Evolutionary conservation across 2,797 vertebrate species (phyloP), one percentile per base, ranked within the genome.

Genomic region (Spea hammondii): DNA sequence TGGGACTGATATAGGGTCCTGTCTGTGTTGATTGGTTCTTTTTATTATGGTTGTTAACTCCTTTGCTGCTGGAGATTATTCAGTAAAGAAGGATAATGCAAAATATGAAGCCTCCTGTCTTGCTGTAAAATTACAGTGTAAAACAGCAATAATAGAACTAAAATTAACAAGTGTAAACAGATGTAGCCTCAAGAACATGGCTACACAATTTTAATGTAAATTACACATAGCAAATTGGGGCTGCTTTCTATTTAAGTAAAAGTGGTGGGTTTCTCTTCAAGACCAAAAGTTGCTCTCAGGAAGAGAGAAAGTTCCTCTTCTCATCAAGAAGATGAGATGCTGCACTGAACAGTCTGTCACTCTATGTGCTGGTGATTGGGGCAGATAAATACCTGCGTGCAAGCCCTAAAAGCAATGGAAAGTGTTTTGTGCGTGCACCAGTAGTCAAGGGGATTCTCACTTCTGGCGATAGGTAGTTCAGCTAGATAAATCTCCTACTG

Each of bases 381-480:
- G 9, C 45, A 67, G 65, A 67, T 67, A 67, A 48, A 47, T 48
- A 67, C 47, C 65, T 67, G 9, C 44, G 12, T n/a, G 57, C 57
- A 60, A 59, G 12, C 12, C 6, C 12, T 59, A 9, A 4, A 66
- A 66, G 65, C 1, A 48, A 67, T 66, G 66, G 45, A 72, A 57
- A 4, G 12, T 13, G 4, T 1, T 57, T 57, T 57, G 12, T 57
- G 46, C 45, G 47, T 46, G 70, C 10, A 17, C 50, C 49, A 55
- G 45, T 72, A 54, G 11, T 48, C 65, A 66, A 66, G 10, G 9
- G 65, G 4, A 66, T 66, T 66, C 32, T 47, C 0, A 7, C 45
- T 3, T 46, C 12, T 14, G 67, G 14, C 5, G 5, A 57, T 6
- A 13, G 1, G 1, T 11, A 44, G 64, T 9, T 44, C 64, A 65